Evolutionary conservation across 2,797 vertebrate genomes (phyloP).

Genomic region (Tachyglossus aculeatus): DNA sequence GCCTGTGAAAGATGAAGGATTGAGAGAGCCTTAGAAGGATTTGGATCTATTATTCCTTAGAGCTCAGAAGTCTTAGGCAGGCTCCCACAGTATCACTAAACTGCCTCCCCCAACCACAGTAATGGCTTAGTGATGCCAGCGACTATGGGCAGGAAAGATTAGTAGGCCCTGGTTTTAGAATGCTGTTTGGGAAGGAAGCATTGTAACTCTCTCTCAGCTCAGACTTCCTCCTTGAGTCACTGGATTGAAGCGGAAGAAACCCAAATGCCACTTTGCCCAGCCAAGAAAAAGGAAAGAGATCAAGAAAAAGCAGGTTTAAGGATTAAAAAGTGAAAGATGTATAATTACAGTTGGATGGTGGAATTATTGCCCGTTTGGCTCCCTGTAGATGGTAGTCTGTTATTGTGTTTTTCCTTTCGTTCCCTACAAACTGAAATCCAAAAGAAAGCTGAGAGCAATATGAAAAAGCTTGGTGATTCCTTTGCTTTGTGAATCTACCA

Average conservation of each 20-base stretch:
- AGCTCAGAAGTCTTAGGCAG: not conserved
- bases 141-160: not conserved
- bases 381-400: not conserved
- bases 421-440: no score
- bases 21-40: not conserved
- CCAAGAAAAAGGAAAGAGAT: not conserved
- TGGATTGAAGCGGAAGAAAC: not conserved
- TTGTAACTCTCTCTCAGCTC: not conserved
- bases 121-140: not conserved
- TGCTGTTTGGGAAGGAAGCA: not conserved
- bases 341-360: not conserved
- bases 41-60: not conserved
- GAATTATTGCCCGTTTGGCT: not conserved
- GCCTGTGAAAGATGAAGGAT: not conserved
- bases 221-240: not conserved
- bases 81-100: not conserved
- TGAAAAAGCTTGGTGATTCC: no score
- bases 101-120: not conserved
- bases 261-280: not conserved
- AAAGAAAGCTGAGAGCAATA: no score
- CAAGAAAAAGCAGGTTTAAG: constrained; percentile 7
- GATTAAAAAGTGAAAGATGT: not conserved
- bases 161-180: not conserved
- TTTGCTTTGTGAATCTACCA: not conserved
- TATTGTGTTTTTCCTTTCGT: not conserved